A percentile compares a stretch with the other conserved stretches of the same genome.
Conservation (phyloP, 1,140 invertebrate genomes). For the honey bee (Apis mellifera) region Amel_HAv3.1 CM009945.2:6385501-6386000, state of each 20-base stretch:
- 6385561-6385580: background rate
- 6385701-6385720: no score
- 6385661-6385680: conserved; percentile 1
- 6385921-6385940: conserved; percentile 15
- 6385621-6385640: background rate
- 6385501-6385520: no score
- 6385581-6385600: background rate
- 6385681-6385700: background rate
- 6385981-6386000: no score
- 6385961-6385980: background rate
- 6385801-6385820: no score
- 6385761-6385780: no score
- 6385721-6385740: background rate
- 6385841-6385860: no score
- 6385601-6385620: conserved; percentile 2
- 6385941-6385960: conserved; percentile 9
- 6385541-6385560: background rate
- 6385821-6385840: no score
- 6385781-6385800: no score
- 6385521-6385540: background rate
- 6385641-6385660: background rate
- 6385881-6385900: background rate
- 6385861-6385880: background rate
- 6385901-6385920: conserved; percentile 18
- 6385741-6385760: background rate